Base-by-base conservation (phyloP, 2,797 vertebrate species). In the Adelosebastes latens region DNA sequence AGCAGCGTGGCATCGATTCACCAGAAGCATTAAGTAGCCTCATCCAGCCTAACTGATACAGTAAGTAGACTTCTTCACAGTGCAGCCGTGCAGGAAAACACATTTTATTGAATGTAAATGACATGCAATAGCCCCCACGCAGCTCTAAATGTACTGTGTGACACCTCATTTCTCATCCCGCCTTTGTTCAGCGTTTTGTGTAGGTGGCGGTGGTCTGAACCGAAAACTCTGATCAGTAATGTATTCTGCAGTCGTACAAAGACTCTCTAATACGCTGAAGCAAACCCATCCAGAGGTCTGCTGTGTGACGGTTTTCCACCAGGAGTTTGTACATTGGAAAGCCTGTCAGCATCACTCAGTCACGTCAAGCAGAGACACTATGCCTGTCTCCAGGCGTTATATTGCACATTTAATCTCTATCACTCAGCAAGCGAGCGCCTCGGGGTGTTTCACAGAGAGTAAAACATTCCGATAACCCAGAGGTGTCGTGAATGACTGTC, bases 391-490 rank as follows among this genome's bases (percentile, higher is more conserved):
- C 89, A 82, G 89, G 88, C 87, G 82, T 87, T 87, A 87, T 85
- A 90, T 77, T 88, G 88, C 90, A 87, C 91, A 90, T 93, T 94
- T 95, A 91, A 94, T 95, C 93, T 92, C 85, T 79, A 89, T 89
- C 92, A 89, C 79, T 94, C 91, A 82, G 87, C 90, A 77, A 91
- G 86, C 7, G 79, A 83, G 29, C 53, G 91, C 94, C 92, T 89
- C 87, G 22, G 92, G 93, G 83, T 82, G 89, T 92, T 93, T 92
- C 79, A 88, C 82, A 79, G 75, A 82, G 84, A 90, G 81, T 79
- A 87, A 93, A 91, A 89, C 88, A 88, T 81, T 82, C 55, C 64
- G 85, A 91, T 90, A 92, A 94, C 91, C 89, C 80, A 67, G 78
- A 90, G 92, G 91, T 90, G 89, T 86, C 67, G 32, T 72, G 81